phyloP scores from a whole-genome alignment of 2,888 invertebrate genomes.

The Microchrysa polita region DNA sequence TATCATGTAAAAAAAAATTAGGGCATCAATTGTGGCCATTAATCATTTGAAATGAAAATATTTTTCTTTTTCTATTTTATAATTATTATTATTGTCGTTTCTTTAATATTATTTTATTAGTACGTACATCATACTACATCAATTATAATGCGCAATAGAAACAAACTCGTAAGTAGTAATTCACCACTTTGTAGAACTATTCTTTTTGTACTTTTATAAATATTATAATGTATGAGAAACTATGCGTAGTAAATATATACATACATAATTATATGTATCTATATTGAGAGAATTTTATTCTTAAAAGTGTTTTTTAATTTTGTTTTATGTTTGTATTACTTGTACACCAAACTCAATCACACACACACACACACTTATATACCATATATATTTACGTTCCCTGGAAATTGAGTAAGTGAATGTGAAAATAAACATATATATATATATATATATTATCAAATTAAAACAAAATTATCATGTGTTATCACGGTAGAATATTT shows the following conservation, averaged over 20 bases:
- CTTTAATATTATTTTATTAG: too few species aligned
- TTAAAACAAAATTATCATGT: too few species aligned
- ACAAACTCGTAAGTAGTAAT: neutral
- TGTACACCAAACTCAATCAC: neutral
- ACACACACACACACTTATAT: too few species aligned
- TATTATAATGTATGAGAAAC: neutral
- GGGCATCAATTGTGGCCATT: conserved; percentile 25
- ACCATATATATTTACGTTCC: too few species aligned
- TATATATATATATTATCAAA: too few species aligned
- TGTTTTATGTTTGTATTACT: conserved; percentile 17
- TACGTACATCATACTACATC: neutral
- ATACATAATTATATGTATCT: too few species aligned
- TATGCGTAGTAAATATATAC: too few species aligned
- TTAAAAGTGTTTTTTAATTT: conserved; percentile 20
- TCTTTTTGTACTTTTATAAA: conserved; percentile 35
- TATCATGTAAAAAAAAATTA: conserved; percentile 3
- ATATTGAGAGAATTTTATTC: neutral
- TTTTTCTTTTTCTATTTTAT: neutral
- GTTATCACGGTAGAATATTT: too few species aligned
- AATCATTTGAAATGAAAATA: neutral
- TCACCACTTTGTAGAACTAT: conserved; percentile 5
- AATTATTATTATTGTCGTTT: too few species aligned
- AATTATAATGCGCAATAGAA: conserved; percentile 18
- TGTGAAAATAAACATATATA: too few species aligned
- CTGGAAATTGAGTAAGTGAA: too few species aligned